Evolutionary conservation across 2,888 invertebrate genomes (phyloP).

Genomic region (Acronicta aceris): DNA sequence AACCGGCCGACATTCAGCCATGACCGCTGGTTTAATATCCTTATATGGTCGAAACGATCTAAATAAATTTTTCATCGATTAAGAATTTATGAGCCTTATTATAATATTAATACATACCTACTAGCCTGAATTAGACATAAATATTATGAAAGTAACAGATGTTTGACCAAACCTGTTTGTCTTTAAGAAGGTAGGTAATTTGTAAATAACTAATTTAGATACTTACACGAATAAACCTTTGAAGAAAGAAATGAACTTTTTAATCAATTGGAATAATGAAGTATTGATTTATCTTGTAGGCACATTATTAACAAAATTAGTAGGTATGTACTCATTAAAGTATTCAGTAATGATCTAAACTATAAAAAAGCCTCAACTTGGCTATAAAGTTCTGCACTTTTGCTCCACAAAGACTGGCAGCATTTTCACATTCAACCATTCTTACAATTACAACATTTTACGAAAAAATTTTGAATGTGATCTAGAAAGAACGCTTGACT

Average conservation of each 20-base stretch:
- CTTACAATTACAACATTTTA: too few species aligned
- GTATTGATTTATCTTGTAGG: too few species aligned
- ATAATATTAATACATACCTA: slow-evolving; percentile 44
- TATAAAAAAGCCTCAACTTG: too few species aligned
- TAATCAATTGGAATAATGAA: too few species aligned
- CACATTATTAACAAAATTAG: too few species aligned
- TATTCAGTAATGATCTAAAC: too few species aligned
- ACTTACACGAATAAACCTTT: background rate
- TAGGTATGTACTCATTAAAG: too few species aligned
- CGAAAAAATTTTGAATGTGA: too few species aligned
- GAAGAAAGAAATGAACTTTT: background rate
- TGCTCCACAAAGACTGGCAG: too few species aligned
- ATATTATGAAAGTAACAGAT: slow-evolving; percentile 35
- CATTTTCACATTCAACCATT: too few species aligned
- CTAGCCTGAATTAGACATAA: slow-evolving; percentile 31
- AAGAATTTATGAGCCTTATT: slow-evolving; percentile 45
- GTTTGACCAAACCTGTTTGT: slow-evolving; percentile 27
- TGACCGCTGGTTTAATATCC: slow-evolving; percentile 29
- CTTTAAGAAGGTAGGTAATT: slow-evolving; percentile 8
- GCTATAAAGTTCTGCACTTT: too few species aligned
- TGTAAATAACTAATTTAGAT: background rate
- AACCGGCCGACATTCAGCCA: slow-evolving; percentile 23
- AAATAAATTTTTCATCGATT: slow-evolving; percentile 49
- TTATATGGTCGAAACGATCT: slow-evolving; percentile 30
- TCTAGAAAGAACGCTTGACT: too few species aligned